Evolutionary conservation across 2,797 vertebrate genomes (phyloP), one percentile per base, ranked within the genome.

Genomic region (Spinibarbus caldwelli): DNA sequence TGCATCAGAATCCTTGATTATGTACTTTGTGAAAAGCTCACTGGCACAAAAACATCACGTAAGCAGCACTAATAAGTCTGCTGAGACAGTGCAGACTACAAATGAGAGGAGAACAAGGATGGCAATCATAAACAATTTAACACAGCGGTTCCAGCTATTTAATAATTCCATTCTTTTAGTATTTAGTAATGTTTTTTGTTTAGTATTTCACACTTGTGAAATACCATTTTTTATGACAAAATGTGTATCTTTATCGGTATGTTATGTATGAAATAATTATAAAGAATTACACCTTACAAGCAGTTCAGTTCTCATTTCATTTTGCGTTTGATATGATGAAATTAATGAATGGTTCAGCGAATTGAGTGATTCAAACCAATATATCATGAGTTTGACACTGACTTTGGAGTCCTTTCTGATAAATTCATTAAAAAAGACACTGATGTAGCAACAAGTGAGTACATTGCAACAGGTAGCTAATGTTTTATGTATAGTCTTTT

Each of bases 1-100:
- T 79, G 67, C 41, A 82, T 73, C 38, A 29, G 52, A 77, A 83
- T 14, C 47, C 66, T 52, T 78, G 73, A 43, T 76, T 64, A 64
- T n/a, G 3, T 66, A 52, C 72, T 77, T 83, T 29, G 14, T 31
- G 66, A 49, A 78, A 54, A 64, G 36, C 29, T 80, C 81, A 67
- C 49, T 62, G 19, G 70, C 3, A 80, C n/a, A 54, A 52, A 83
- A 83, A 80, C 76, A 70, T 67, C 52, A 70, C 9, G 23, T 19
- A 76, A 47, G 41, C 57, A 49, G 57, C 81, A 68, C 47, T 38
- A 77, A 77, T 67, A 31, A 82, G 52, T 15, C 81, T 64, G 29
- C 31, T 26, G 68, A 64, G 72, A 68, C 23, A 29, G 57, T 15
- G 41, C 34, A 14, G 72, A 54, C 45, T 67, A 52, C 34, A 84